Evolutionary conservation across 2,797 vertebrate species (phyloP).

Genomic region (Sebastes iracundus): DNA sequence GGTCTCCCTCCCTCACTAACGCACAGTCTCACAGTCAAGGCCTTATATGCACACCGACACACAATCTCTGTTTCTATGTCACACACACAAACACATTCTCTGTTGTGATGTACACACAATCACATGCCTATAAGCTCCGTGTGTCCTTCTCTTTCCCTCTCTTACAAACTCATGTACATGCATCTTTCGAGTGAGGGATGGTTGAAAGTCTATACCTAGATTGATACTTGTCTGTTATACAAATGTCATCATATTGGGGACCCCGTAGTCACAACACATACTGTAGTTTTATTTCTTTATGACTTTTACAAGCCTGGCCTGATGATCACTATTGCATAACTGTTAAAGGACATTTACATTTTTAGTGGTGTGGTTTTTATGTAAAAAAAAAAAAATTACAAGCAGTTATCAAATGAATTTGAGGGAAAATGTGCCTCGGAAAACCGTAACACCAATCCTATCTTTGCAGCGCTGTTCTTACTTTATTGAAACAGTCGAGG

Average conservation of each 20-base stretch:
- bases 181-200: neutral
- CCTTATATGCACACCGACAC: neutral
- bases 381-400: neutral
- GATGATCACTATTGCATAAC: neutral
- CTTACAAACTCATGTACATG: neutral
- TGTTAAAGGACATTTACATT: neutral
- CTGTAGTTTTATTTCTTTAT: neutral
- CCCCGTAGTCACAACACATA: neutral
- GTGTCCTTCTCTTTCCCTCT: neutral
- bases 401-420: conserved; percentile 3
- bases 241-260: neutral
- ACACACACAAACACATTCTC: neutral
- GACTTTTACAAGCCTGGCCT: neutral
- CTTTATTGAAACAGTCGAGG: neutral
- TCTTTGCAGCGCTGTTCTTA: neutral
- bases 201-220: neutral
- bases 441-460: neutral
- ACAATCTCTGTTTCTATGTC: neutral
- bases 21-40: no score
- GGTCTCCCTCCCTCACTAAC: no score
- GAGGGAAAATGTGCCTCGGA: neutral
- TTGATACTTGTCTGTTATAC: neutral
- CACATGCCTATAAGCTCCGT: neutral
- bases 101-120: neutral
- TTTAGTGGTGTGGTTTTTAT: neutral